These are phyloP conservation scores for Podarcis raffonei DNA, from an alignment of 2,113 vertebrate genomes.

Conservation along the genomic window DNA sequence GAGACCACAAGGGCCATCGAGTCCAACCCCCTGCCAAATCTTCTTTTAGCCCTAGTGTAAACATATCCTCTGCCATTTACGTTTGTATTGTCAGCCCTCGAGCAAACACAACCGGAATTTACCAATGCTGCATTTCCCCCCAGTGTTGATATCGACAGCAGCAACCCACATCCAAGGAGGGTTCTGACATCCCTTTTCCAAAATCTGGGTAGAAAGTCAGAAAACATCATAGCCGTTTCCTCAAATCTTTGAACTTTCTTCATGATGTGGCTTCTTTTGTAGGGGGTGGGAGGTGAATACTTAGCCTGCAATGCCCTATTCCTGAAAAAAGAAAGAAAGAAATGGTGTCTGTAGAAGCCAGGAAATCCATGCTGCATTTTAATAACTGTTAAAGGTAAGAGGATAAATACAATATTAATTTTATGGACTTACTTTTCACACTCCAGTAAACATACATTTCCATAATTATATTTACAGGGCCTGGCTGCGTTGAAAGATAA, in stretches of 20 bases:
- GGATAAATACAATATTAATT: slow-evolving; percentile 77
- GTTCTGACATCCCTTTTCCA: background rate
- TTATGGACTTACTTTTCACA: slow-evolving; percentile 66
- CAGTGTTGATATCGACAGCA: background rate
- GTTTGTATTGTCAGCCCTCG: background rate
- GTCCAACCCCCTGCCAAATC: too few species aligned
- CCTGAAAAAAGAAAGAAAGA: background rate
- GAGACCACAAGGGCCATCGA: too few species aligned
- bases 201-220: too few species aligned
- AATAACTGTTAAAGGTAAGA: slow-evolving; percentile 68
- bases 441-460: slow-evolving; percentile 69
- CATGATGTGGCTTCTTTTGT: slow-evolving; percentile 19
- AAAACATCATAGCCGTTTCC: background rate
- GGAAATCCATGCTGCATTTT: slow-evolving; percentile 59
- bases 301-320: background rate
- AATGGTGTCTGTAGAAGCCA: slow-evolving; percentile 25
- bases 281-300: slow-evolving; percentile 19
- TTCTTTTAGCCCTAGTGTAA: background rate
- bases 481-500: slow-evolving; percentile 79
- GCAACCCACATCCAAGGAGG: background rate
- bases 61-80: background rate
- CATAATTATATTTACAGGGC: slow-evolving; percentile 80
- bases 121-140: background rate
- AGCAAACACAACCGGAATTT: background rate
- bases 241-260: background rate